Base-by-base conservation (phyloP, 2,888 invertebrate genomes). In the Acleris holmiana region DNA sequence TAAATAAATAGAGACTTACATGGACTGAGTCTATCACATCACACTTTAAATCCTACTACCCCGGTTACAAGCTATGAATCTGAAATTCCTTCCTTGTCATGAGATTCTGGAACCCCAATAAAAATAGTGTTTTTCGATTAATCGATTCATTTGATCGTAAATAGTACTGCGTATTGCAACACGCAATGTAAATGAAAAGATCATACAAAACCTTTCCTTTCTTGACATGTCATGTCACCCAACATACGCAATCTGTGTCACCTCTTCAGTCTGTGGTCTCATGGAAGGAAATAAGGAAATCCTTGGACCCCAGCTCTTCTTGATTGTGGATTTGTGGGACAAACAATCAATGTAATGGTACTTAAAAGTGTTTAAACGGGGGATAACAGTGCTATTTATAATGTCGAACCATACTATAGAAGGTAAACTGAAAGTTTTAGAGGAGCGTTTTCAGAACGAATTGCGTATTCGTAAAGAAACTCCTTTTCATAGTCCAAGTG, bases 351-450 rank as follows among this genome's bases (percentile, higher is more conserved):
- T 84, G 70, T 78, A 76, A 72, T 79, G 81, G 78, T 82, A 80
- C 79, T 82, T 89, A 84, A 82, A 89, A 89, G 90, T 83, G 85
- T 84, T 79, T 76, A 79, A 80, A 82, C 40, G 51, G 41, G 64
- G 81, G 67, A 74, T 71, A 76, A 76, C 74, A 78, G 73, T 78
- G 73, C 70, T 82, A 76, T 73, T 73, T 80, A 90, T 76, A 84
- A 95, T 95, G 95, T 95, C 95, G 89, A 94, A 94, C 93, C 94
- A 94, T 86, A 93, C 94, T 81, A 93, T 96, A 85, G 96, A 96
- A 87, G 96, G 95, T 80, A 97, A 96, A 94, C 94, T 98, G 83
- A 94, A 96, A 90, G 96, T 95, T 82, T 94, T 98, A 88, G 95
- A 98, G 89, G 96, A 96, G 84, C 94, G 96, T 79, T 93, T 98